These are phyloP conservation scores for Serrognathus titanus DNA, from an alignment of 2,888 invertebrate species.

Conservation along the genomic window DNA sequence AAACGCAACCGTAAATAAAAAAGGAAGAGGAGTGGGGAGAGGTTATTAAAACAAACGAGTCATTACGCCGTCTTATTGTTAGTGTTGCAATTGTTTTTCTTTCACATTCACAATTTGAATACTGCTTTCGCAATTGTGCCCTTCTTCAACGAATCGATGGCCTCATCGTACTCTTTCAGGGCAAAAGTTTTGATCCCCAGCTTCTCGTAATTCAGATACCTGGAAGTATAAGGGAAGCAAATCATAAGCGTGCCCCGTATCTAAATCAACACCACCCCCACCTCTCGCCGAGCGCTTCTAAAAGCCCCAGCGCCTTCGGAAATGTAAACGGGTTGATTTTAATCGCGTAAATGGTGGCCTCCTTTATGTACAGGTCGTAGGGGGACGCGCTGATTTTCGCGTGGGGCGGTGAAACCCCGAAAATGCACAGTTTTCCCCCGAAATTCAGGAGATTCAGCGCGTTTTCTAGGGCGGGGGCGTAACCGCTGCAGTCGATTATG, in stretches of 20 bases:
- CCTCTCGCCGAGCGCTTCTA: constrained; percentile 62
- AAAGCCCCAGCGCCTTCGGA: constrained; percentile 59
- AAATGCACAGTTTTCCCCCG: constrained; percentile 66
- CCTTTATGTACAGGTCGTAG: constrained; percentile 60
- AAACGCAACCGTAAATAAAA: too few relatives aligned
- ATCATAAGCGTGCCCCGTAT: constrained; percentile 15
- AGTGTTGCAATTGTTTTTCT: background rate
- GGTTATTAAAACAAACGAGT: too few relatives aligned
- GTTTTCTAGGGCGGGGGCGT: constrained; percentile 64
- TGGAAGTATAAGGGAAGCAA: constrained; percentile 36
- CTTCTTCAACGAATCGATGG: constrained; percentile 53
- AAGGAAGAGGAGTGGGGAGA: too few relatives aligned
- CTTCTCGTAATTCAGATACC: constrained; percentile 59
- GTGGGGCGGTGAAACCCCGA: constrained; percentile 62
- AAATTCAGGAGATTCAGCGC: constrained; percentile 55
- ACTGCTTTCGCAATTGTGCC: constrained; percentile 61
- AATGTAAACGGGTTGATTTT: constrained; percentile 68
- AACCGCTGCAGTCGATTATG: constrained; percentile 72
- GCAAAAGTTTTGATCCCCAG: constrained; percentile 58
- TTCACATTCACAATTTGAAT: constrained; percentile 48
- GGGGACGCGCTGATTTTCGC: constrained; percentile 56
- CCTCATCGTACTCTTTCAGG: constrained; percentile 54
- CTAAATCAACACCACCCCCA: constrained; percentile 27
- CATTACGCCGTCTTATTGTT: background rate
- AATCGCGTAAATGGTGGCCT: constrained; percentile 61